Base-by-base conservation (phyloP, 2,888 invertebrate genomes). In the Chrysina gloriosa region DNA sequence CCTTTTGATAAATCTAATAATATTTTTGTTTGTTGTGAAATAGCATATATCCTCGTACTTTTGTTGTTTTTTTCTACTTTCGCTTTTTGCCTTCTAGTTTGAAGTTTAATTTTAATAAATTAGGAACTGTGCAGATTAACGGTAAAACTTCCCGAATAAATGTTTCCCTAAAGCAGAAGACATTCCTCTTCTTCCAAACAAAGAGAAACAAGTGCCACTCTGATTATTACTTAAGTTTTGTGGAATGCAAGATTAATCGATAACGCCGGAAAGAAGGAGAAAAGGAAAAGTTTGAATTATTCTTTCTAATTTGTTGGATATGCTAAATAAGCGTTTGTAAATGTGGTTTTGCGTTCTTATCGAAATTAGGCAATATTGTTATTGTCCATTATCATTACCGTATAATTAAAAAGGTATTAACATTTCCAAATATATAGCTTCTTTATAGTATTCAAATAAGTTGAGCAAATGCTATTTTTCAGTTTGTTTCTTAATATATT, bases 81-180 rank as follows among this genome's bases (percentile, higher is more conserved):
- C 58, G 27, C 45, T 61, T 61, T 42, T 42, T 16, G 58, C 27
- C 25, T 45, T 27, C 42, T 25, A 42, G 27, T 61, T 61, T 61
- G 42, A 61, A 61, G 58, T 61, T 61, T 42, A 61, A 61, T 61
- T 65, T 65, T 52, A 65, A 56, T 67, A 61, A 67, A 67, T 67
- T 67, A 67, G 42, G 48, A 23, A 45, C 29, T 21, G 66, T 58
- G 47, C 36, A 61, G 61, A 63, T 58, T 50, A 48, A 34, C 61
- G 42, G 36, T 19, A 7, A 61, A 67, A 42, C 56, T 47, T 47
- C 29, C 39, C 14, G 25, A 36, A 65, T 42, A 47, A 65, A 42
- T 56, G 65, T 47, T 64, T 21, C 50, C 39, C 64, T 39, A 39
- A 39, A 64, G 64, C 36, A 29, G 31, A 19, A 31, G 34, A 45